Base-by-base conservation (phyloP, 2,888 invertebrate genomes). In the Sipha maydis region DNA sequence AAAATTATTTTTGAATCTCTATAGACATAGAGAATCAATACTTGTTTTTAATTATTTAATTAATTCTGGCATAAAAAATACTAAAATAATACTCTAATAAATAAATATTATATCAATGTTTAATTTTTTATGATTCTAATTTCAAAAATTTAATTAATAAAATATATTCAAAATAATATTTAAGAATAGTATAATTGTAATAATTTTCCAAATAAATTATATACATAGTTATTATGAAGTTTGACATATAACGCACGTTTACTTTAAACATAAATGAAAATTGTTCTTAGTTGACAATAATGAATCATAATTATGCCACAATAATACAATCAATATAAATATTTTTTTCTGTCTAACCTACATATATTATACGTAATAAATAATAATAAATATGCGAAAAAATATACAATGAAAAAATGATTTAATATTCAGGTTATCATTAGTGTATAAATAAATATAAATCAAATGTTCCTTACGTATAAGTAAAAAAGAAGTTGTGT, bases 361-460 rank as follows among this genome's bases (percentile, higher is more conserved):
- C 31, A 5, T 69, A 17, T 21, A 41, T 19, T 17, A 25, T 14
- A 31, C 31, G 1, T 69, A n/a, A n/a, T 69, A 28, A n/a, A 31
- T 14, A 21, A 48, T 54, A 34, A 71, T 73, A 83, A 34, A 34
- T 34, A 67, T 38, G n/a, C 25, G n/a, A 28, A 69, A 19, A 8
- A 28, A 71, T 61, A 67, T 34, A 17, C 61, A 25, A 79, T n/a
- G 34, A 25, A 14, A 79, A 79, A 34, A 41, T 14, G 56, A 79
- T 34, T 25, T 25, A 56, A 79, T n/a, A 61, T 34, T 61, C 56
- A 3, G 31, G 34, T 61, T 79, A 31, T 8, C 56, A 34, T 56
- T 21, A 79, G 56, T 79, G 25, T 34, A 79, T 61, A 79, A 21
- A 79, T 61, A 79, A 79, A 79, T 79, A 56, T 21, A 79, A 61